Evolutionary conservation across 2,113 vertebrate genomes (phyloP), one percentile per base, ranked within the genome.

Genomic region (Anarrhichthys ocellatus): DNA sequence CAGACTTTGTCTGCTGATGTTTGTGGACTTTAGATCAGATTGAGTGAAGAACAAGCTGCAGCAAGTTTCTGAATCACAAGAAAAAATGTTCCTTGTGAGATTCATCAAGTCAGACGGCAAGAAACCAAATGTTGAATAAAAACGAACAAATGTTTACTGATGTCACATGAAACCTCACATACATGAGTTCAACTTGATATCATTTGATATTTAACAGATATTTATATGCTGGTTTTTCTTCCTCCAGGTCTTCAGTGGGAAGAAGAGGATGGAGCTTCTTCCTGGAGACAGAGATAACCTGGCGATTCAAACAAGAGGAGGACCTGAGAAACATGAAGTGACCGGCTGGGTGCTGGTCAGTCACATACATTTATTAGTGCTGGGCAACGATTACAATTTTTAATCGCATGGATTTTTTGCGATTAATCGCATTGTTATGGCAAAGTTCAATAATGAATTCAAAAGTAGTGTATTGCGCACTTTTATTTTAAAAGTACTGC

Each of bases 331-430:
- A 77, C 97, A 98, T 0, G 96, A 99, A 94, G 97, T 98, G 72
- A 99, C 98, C 0, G 98, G 98, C 79, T 99, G 98, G 98, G 97
- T 99, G 32, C 96, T 99, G 84, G 98, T 99, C 66, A 76, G 90
- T 84, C 29, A 27, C 1, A 20, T 2, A 32, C 29, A 29, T 29
- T 29, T 29, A 29, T 27, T 27, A 27, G 27, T 27, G 27, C 27
- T 27, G 27, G 27, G 27, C 27, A 27, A 27, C 27, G 27, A 27
- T 27, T 27, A 27, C 27, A 27, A 27, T 27, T 27, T 27, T 27
- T 27, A 27, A 27, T 27, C 1, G 27, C 27, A 27, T 27, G 27
- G 27, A 27, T 27, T 27, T 27, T 27, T 27, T 27, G 27, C 27
- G 27, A 27, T 27, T 27, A 27, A 27, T 27, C 27, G 27, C 27